Conservation (phyloP, 2,888 invertebrate genomes). For the Uropetala carovei region DNA sequence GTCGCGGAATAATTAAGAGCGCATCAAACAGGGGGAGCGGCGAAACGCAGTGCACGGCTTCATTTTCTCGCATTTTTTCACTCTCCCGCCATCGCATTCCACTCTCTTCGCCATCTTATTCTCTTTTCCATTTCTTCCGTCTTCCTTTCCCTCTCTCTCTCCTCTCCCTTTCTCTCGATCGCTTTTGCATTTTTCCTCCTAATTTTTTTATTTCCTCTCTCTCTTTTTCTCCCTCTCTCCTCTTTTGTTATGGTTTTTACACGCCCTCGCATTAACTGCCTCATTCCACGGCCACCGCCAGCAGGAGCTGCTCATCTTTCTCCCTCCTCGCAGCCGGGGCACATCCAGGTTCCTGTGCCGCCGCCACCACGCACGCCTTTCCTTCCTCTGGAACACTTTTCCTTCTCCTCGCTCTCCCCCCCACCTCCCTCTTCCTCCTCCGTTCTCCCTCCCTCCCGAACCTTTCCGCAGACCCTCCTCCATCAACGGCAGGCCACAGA, state of each 20-base stretch:
- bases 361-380: neutral
- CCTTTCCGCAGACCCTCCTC: neutral
- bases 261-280: conserved; percentile 8
- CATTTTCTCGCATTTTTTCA: neutral
- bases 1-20: conserved; percentile 3
- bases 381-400: neutral
- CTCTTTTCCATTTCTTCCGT: neutral
- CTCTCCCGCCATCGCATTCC: neutral
- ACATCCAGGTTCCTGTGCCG: neutral
- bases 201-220: too few relatives aligned
- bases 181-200: neutral
- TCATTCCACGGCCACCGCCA: neutral
- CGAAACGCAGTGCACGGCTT: conserved; percentile 11
- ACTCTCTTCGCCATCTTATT: neutral
- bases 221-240: neutral
- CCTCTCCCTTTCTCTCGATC: neutral
- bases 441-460: neutral
- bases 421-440: neutral
- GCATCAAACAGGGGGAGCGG: neutral
- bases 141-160: neutral
- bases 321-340: neutral
- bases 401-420: neutral
- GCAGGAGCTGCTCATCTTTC: neutral
- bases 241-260: conserved; percentile 32
- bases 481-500: conserved; percentile 49